A percentile compares a stretch with the other conserved stretches of the same genome.
phyloP scores from a whole-genome alignment of 2,888 invertebrate genomes.

The Nysson spinosus region DNA sequence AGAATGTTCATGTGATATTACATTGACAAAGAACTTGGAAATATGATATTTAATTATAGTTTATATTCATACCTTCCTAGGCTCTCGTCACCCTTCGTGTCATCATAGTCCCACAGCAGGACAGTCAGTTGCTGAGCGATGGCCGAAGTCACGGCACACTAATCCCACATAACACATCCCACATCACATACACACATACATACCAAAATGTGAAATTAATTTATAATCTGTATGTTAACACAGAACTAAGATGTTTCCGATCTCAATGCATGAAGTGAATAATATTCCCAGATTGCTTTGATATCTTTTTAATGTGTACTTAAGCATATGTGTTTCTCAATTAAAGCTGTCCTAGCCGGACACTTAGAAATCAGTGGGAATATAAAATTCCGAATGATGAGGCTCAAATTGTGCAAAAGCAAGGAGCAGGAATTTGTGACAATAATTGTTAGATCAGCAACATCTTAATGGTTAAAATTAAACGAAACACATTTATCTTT shows the following conservation, averaged over 20 bases:
- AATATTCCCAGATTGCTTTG: no score
- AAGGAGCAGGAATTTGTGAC: background rate
- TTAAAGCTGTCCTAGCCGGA: no score
- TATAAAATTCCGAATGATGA: background rate
- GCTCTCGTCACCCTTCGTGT: slow-evolving; percentile 90
- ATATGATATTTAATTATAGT: slow-evolving; percentile 20
- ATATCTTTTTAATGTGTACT: background rate
- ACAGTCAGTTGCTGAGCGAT: slow-evolving; percentile 86
- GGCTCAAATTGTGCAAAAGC: background rate
- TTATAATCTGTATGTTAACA: slow-evolving; percentile 40
- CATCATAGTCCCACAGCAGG: slow-evolving; percentile 92
- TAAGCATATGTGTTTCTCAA: no score
- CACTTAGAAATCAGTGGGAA: no score
- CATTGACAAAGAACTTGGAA: slow-evolving; percentile 2
- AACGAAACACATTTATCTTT: slow-evolving; percentile 7
- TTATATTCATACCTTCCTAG: slow-evolving; percentile 93
- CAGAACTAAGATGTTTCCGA: slow-evolving; percentile 39
- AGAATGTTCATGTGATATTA: slow-evolving; percentile 3
- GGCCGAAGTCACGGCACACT: slow-evolving; percentile 78
- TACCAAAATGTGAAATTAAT: slow-evolving; percentile 53
- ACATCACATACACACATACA: slow-evolving; percentile 71
- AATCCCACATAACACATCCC: slow-evolving; percentile 75
- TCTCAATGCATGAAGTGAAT: slow-evolving; percentile 16
- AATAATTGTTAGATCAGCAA: slow-evolving; percentile 36
- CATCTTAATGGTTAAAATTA: slow-evolving; percentile 25